These are phyloP conservation scores for Parnassius orleans DNA, from an alignment of 2,888 invertebrate species.

Conservation along the genomic window DNA sequence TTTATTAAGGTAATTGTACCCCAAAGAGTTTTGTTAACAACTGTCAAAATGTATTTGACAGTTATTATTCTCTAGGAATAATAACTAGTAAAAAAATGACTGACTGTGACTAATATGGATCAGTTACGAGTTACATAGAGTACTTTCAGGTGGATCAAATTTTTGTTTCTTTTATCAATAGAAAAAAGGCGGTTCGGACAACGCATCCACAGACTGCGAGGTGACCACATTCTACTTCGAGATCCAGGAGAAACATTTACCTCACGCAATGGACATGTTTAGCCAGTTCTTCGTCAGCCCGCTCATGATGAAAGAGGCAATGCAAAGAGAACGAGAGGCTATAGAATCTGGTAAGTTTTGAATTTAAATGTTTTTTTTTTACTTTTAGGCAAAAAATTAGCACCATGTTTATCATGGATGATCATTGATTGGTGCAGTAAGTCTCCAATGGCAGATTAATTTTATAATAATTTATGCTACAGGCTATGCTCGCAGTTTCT, in stretches of 20 bases:
- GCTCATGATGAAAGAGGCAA: constrained; percentile 90
- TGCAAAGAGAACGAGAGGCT: constrained; percentile 92
- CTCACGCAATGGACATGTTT: constrained; percentile 90
- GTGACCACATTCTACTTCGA: constrained; percentile 94
- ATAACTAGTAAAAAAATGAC: too few relatives aligned
- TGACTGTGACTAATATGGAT: too few relatives aligned
- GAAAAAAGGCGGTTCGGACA: constrained; percentile 92
- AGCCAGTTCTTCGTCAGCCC: constrained; percentile 94
- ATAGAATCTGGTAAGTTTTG: constrained; percentile 88
- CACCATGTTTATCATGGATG: too few relatives aligned
- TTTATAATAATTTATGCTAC: too few relatives aligned
- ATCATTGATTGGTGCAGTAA: too few relatives aligned
- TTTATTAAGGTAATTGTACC: constrained; percentile 82
- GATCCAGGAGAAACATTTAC: constrained; percentile 89
- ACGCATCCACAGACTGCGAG: constrained; percentile 94
- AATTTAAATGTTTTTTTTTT: neutral
- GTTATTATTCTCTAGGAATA: too few relatives aligned
- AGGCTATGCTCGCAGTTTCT: too few relatives aligned
- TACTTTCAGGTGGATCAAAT: too few relatives aligned
- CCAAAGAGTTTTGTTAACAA: too few relatives aligned
- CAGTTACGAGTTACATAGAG: too few relatives aligned
- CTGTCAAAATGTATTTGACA: neutral
- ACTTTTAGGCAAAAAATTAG: too few relatives aligned
- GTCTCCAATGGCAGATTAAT: too few relatives aligned
- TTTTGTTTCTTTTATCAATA: constrained; percentile 36